These are phyloP conservation scores for Microplitis mediator DNA, from an alignment of 1,140 invertebrate species.

Conservation along the genomic window DNA sequence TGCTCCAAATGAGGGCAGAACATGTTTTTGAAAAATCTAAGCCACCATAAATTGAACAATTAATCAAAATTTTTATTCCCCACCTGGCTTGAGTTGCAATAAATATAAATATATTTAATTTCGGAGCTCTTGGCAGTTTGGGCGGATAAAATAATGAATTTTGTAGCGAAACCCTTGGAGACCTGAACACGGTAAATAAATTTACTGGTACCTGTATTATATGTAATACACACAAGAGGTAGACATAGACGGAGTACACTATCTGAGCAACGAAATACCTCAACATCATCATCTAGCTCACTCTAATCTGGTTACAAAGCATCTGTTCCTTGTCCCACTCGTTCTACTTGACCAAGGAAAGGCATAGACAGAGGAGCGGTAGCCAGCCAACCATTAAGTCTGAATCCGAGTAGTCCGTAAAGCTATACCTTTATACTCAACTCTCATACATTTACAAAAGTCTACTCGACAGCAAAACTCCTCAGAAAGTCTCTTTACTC, in stretches of 20 bases:
- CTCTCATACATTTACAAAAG: too few species aligned
- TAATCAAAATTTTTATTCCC: too few species aligned
- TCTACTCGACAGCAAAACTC: too few species aligned
- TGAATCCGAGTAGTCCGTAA: constrained; percentile 49
- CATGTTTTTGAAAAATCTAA: too few species aligned
- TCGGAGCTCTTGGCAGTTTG: too few species aligned
- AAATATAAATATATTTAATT: too few species aligned
- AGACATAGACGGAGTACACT: neutral
- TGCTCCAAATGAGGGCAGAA: too few species aligned
- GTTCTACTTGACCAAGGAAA: constrained; percentile 39
- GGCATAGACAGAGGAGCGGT: constrained; percentile 47
- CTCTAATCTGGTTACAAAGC: constrained; percentile 10
- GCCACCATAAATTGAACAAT: too few species aligned
- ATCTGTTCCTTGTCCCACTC: neutral
- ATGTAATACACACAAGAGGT: too few species aligned
- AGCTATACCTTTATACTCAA: neutral
- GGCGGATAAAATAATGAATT: neutral
- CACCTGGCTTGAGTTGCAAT: too few species aligned
- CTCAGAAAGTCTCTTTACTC: too few species aligned
- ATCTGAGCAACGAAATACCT: constrained; percentile 4
- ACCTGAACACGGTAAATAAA: too few species aligned
- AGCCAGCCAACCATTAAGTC: constrained; percentile 52
- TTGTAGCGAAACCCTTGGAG: neutral
- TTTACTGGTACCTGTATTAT: neutral
- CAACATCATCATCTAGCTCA: constrained; percentile 35